These are phyloP conservation scores for Neodiprion pinetum DNA, from an alignment of 1,140 invertebrate genomes.

Conservation along the genomic window DNA sequence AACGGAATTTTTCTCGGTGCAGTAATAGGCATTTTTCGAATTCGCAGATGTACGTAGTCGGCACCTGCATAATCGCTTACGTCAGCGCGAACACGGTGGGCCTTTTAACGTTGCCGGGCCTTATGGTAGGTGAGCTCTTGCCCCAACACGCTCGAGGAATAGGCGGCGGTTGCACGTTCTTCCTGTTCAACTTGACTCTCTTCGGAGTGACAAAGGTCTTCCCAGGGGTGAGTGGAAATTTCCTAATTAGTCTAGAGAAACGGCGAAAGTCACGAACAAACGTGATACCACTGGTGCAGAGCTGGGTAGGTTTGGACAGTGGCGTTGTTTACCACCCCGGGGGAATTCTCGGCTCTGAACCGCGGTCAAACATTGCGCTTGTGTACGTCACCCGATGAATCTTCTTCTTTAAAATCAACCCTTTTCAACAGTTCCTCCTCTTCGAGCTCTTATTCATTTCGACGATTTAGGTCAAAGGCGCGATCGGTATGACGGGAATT, in stretches of 20 bases:
- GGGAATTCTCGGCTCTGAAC: too few relatives aligned
- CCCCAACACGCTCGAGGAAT: constrained; percentile 71
- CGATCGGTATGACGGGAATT: constrained; percentile 68
- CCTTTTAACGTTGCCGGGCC: constrained; percentile 73
- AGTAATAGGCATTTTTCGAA: too few relatives aligned
- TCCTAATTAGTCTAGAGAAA: not conserved
- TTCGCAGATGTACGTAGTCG: constrained; percentile 58
- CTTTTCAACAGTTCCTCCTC: not conserved
- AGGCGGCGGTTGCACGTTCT: constrained; percentile 74
- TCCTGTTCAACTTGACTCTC: constrained; percentile 69
- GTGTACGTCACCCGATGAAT: too few relatives aligned
- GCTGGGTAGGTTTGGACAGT: too few relatives aligned
- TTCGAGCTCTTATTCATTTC: not conserved
- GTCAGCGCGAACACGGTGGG: constrained; percentile 74
- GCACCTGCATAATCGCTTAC: constrained; percentile 67
- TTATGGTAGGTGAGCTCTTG: constrained; percentile 75
- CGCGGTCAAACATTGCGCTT: too few relatives aligned
- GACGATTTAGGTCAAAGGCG: constrained; percentile 57
- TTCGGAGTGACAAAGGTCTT: constrained; percentile 80
- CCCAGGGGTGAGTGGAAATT: constrained; percentile 56
- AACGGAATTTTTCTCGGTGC: too few relatives aligned
- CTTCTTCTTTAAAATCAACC: not conserved
- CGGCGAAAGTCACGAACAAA: not conserved
- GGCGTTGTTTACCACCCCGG: too few relatives aligned
- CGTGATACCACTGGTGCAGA: not conserved